phyloP scores from a whole-genome alignment of 1,140 invertebrate species.

The Drosophila athabasca region DNA sequence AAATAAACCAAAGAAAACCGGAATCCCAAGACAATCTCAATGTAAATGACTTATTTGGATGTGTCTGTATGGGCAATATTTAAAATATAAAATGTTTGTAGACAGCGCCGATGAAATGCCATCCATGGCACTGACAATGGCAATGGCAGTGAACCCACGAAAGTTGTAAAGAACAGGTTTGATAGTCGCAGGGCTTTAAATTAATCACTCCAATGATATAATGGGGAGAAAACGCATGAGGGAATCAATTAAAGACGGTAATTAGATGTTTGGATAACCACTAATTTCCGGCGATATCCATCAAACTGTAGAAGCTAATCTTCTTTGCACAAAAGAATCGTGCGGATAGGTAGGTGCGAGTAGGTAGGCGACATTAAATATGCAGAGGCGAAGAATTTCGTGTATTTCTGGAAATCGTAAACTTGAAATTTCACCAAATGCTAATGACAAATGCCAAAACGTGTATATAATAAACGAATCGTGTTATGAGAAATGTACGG shows the following conservation, averaged over 20 bases:
- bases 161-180: conserved; percentile 65
- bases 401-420: conserved; percentile 43
- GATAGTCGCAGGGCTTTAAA: conserved; percentile 47
- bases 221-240: conserved; percentile 24
- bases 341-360: too few species aligned
- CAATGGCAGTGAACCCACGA: conserved; percentile 31
- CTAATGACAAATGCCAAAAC: conserved; percentile 29
- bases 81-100: conserved; percentile 37
- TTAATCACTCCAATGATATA: conserved; percentile 52
- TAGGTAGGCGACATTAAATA: conserved; percentile 25
- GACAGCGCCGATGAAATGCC: conserved; percentile 19
- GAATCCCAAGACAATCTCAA: conserved; percentile 26
- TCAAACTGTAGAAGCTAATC: conserved; percentile 18
- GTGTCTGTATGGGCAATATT: conserved; percentile 6
- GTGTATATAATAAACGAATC: conserved; percentile 29
- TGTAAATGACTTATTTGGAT: conserved; percentile 32
- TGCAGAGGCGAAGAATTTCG: conserved; percentile 43
- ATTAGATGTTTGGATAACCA: conserved; percentile 56
- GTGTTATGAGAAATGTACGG: conserved; percentile 29
- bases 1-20: conserved; percentile 33
- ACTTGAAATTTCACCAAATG: conserved; percentile 45
- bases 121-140: conserved; percentile 28
- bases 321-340: conserved; percentile 14
- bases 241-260: conserved; percentile 45
- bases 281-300: conserved; percentile 45